Percentiles rank a stretch among this genome's conserved stretches.
Conservation (phyloP, 1,140 invertebrate species). For the Trachelipus rathkii region DNA sequence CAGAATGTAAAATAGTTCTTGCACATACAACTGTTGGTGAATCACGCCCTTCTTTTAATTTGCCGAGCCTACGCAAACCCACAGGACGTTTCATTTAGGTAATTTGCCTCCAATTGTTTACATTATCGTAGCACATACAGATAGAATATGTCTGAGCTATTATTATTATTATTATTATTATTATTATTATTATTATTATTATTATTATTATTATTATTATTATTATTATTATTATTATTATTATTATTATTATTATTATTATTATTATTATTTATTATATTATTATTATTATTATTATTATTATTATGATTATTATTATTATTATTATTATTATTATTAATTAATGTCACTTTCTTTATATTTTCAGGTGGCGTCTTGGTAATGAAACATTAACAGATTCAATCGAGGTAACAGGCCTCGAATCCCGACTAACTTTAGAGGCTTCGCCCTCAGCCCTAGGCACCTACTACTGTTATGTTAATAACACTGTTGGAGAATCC, state of each 20-base stretch:
- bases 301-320: no score
- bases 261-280: no score
- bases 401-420: conserved; percentile 46
- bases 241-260: no score
- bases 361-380: conserved; percentile 66
- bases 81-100: conserved; percentile 67
- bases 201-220: no score
- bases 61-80: conserved; percentile 79
- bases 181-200: no score
- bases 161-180: neutral
- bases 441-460: conserved; percentile 60
- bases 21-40: conserved; percentile 66
- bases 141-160: no score
- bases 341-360: no score
- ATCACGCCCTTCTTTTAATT: conserved; percentile 68
- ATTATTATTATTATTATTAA: no score
- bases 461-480: conserved; percentile 76
- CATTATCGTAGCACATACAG: no score
- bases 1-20: conserved; percentile 73
- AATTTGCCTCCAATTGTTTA: neutral
- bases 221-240: no score
- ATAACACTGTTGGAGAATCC: conserved; percentile 73
- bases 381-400: conserved; percentile 66
- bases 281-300: no score
- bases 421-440: conserved; percentile 43